Base-by-base conservation (phyloP, 2,113 vertebrate species). In the Atrichornis clamosus region DNA sequence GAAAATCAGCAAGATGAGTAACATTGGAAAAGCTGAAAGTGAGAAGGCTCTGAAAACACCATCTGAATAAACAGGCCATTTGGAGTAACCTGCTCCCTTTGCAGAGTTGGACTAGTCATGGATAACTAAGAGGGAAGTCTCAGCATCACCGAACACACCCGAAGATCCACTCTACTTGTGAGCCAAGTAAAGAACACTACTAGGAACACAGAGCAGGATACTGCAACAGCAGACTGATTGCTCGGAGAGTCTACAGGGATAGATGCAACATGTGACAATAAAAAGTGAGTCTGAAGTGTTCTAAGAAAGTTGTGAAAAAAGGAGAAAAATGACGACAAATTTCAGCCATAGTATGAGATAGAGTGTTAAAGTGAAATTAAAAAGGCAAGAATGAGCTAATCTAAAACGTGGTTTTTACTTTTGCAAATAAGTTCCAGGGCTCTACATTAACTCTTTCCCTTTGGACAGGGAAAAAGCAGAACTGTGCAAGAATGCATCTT, bases 241-340 rank as follows among this genome's bases (percentile, higher is more conserved):
- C 96, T 96, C 42, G 63, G 96, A 98, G 96, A 97, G 92, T 96
- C 97, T 98, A 97, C 97, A 97, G 97, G 98, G 97, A 98, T 22
- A 98, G 98, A 98, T 98, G 98, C 96, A 98, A 97, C 88, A 98
- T 97, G 97, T 94, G 97, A 97, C 97, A 98, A 98, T 98, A 98
- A 98, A 98, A 98, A 98, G 98, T 96, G 98, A 98, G 92, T 95
- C 97, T 97, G 96, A 98, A 98, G 98, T 96, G 96, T 97, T 90
- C 97, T 98, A 98, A 98, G 98, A 97, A 97, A 97, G 97, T 96
- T 93, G 98, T 97, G 98, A 84, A 97, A 98, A 98, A 97, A 96
- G 94, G 97, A 97, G 97, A 98, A 98, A 98, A 98, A 98, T 95
- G 98, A 98, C 97, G 97, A 98, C 97, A 98, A 97, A 97, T 98